Conservation (phyloP, 2,888 invertebrate species). For the Marasmarcha lunaedactyla region DNA sequence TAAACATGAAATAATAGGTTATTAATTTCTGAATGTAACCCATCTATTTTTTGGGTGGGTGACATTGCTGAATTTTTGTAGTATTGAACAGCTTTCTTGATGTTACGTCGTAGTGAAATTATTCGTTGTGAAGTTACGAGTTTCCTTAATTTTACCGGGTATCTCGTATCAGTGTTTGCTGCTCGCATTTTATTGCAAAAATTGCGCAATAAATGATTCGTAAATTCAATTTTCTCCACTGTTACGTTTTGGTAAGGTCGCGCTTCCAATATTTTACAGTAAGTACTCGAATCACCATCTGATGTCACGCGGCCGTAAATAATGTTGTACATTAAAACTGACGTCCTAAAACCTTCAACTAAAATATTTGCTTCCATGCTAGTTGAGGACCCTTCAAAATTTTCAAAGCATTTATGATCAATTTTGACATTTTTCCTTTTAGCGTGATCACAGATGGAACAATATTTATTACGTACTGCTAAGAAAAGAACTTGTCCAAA, state of each 20-base stretch:
- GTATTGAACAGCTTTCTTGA: not conserved
- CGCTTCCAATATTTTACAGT: constrained; percentile 8
- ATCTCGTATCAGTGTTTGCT: constrained; percentile 2
- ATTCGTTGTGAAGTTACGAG: not conserved
- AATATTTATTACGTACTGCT: constrained; percentile 10
- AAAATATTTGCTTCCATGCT: constrained; percentile 12
- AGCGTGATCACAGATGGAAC: constrained; percentile 10
- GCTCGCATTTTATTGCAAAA: constrained; percentile 8
- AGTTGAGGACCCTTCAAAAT: constrained; percentile 10
- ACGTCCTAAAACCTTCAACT: constrained; percentile 11
- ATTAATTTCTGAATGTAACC: not conserved
- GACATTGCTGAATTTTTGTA: not conserved
- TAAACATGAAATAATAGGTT: not conserved
- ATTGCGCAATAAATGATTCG: constrained; percentile 10
- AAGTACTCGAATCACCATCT: constrained; percentile 11
- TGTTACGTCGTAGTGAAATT: not conserved
- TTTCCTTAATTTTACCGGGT: not conserved
- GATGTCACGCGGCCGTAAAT: constrained; percentile 10
- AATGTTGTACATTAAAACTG: constrained; percentile 6
- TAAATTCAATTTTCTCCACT: constrained; percentile 12
- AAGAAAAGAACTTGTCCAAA: constrained; percentile 8
- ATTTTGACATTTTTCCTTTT: constrained; percentile 7
- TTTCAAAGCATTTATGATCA: constrained; percentile 13
- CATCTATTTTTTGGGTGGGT: not conserved
- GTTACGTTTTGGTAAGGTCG: constrained; percentile 8